Percentiles rank a stretch among this genome's conserved stretches.
Conservation (phyloP, 2,888 invertebrate species). For the Spisula solida region DNA sequence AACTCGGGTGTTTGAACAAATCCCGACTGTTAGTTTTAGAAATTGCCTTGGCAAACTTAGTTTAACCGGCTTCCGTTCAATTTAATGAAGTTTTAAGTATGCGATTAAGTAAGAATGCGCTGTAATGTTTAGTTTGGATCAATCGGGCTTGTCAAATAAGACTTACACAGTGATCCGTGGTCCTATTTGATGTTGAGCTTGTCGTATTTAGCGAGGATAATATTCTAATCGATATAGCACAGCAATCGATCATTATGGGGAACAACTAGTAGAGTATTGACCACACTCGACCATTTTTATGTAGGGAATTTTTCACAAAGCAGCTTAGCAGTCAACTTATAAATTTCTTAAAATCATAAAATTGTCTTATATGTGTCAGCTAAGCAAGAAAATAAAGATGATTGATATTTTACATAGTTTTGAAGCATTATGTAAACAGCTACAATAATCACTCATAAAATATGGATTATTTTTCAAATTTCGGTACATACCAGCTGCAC, state of each 20-base stretch:
- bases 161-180: not conserved
- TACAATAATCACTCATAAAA: no score
- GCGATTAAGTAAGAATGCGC: not conserved
- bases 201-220: not conserved
- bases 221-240: not conserved
- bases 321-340: no score
- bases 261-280: no score
- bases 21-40: conserved; percentile 7
- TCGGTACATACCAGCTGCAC: no score
- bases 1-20: not conserved
- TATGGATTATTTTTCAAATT: no score
- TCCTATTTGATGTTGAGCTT: not conserved
- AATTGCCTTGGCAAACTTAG: not conserved
- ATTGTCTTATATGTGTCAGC: no score
- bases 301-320: no score
- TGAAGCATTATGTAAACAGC: no score
- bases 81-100: not conserved
- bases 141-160: not conserved
- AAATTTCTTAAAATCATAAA: no score
- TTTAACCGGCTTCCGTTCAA: not conserved
- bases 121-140: not conserved
- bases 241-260: no score
- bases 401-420: no score
- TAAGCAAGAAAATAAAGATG: no score
- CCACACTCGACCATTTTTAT: not conserved